Base-by-base conservation (phyloP, 2,888 invertebrate genomes). In the Teleogryllus oceanicus region DNA sequence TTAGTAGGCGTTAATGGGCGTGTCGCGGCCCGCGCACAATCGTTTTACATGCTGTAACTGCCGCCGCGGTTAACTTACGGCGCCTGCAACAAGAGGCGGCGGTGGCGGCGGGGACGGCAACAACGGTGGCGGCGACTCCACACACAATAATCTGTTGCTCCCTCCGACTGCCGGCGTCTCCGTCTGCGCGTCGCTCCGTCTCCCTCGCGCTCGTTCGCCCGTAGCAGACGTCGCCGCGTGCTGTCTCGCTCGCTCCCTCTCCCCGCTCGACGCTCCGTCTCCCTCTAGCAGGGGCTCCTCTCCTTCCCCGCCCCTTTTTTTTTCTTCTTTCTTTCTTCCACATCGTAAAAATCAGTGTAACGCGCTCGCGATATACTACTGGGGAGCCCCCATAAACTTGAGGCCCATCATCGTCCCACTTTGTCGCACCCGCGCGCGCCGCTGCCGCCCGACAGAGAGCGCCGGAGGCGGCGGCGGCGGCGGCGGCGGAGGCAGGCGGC, bases 1-100 rank as follows among this genome's bases (percentile, higher is more conserved):
- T 62, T 62, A 62, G 62, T 62, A 62, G 62, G 62, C 62, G 62
- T 62, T 62, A 62, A 62, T 62, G 62, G 62, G n/a, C 62, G 62
- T 62, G 62, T 62, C 62, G 62, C 62, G 62, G 62, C 8, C 13
- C n/a, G 62, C 62, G n/a, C n/a, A 62, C 62, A 62, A 62, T 62
- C 62, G 62, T 62, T 62, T 62, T 62, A 62, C 62, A 62, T 62
- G 62, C 62, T 62, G 62, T 62, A 62, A 62, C 62, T 62, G 62
- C 62, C 62, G 13, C 62, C 62, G 62, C 62, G 13, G 62, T 62
- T 62, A 62, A 62, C 62, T 62, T 62, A 62, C 62, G 62, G 62
- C 62, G 62, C 62, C 62, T n/a, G 62, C 62, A 62, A 62, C 62
- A 62, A 62, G 62, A 62, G 62, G 16, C 62, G 62, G 62, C 62